Percentiles rank a stretch among this genome's conserved stretches.
phyloP scores from a whole-genome alignment of 2,797 vertebrate genomes.

The Enteromius viviparus region DNA sequence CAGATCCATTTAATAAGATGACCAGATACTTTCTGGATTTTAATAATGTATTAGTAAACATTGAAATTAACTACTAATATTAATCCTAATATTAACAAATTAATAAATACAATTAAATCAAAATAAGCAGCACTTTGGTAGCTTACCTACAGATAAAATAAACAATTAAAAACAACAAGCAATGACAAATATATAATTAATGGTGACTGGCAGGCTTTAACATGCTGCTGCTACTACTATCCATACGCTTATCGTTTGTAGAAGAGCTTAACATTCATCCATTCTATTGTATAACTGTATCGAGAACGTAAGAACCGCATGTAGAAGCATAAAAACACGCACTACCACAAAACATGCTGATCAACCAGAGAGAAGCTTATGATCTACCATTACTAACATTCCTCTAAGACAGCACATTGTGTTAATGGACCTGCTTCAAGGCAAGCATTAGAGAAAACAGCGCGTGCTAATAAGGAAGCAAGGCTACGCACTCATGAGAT shows the following conservation, averaged over 20 bases:
- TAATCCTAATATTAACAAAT: not conserved
- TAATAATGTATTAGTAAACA: too few relatives aligned
- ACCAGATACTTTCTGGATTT: too few relatives aligned
- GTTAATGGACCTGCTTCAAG: slow-evolving; percentile 26
- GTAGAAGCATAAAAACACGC: not conserved
- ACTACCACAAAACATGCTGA: not conserved
- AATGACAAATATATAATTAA: not conserved
- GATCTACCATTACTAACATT: not conserved
- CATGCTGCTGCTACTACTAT: not conserved
- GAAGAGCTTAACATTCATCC: not conserved
- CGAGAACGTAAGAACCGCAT: not conserved
- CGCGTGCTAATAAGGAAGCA: slow-evolving; percentile 3
- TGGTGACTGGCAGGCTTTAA: not conserved
- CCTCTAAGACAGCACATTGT: not conserved
- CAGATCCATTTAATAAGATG: too few relatives aligned
- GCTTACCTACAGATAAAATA: not conserved
- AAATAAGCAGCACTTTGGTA: not conserved
- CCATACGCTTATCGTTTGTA: not conserved
- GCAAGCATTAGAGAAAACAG: slow-evolving; percentile 17
- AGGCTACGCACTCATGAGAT: not conserved
- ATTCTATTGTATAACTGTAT: not conserved
- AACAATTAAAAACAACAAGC: not conserved
- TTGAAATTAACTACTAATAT: not conserved
- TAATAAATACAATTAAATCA: not conserved
- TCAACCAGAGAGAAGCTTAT: not conserved